Percentiles rank a stretch among this genome's conserved stretches.
phyloP scores from a whole-genome alignment of 2,113 vertebrate genomes.

The Oncorhynchus masou region DNA sequence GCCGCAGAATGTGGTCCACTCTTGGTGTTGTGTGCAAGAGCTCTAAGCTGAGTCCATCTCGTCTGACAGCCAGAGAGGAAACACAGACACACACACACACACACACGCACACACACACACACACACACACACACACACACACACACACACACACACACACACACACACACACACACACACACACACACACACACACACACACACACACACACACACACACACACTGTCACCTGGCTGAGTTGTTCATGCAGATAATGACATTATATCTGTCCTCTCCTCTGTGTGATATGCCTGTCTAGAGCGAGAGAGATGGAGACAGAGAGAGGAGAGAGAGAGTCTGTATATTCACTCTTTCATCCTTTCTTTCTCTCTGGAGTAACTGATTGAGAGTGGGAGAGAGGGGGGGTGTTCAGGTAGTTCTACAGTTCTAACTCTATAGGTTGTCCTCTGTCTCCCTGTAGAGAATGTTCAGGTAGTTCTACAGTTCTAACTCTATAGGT shows the following conservation, averaged over 20 bases:
- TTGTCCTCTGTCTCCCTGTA: no score
- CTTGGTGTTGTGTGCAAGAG: neutral
- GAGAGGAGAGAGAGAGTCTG: neutral
- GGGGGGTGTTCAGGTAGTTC: no score
- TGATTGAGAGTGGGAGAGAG: neutral
- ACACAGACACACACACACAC: no score
- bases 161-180: slow-evolving; percentile 9
- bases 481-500: no score
- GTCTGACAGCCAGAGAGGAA: neutral
- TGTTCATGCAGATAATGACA: slow-evolving; percentile 58
- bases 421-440: no score
- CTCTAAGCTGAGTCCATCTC: neutral
- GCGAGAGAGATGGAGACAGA: no score
- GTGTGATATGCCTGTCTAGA: no score
- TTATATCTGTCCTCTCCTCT: slow-evolving; percentile 24
- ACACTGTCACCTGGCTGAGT: slow-evolving; percentile 31
- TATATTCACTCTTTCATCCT: neutral
- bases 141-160: slow-evolving; percentile 7
- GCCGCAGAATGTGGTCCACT: neutral
- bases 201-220: slow-evolving; percentile 7
- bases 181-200: slow-evolving; percentile 10
- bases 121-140: no score
- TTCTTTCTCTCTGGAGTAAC: neutral
- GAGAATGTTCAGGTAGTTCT: no score
- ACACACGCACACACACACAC: no score